Evolutionary conservation across 53 echinoderm and acorn worm species (phyloP), one percentile per base, ranked within the genome.

Genomic region (Crossaster papposus): DNA sequence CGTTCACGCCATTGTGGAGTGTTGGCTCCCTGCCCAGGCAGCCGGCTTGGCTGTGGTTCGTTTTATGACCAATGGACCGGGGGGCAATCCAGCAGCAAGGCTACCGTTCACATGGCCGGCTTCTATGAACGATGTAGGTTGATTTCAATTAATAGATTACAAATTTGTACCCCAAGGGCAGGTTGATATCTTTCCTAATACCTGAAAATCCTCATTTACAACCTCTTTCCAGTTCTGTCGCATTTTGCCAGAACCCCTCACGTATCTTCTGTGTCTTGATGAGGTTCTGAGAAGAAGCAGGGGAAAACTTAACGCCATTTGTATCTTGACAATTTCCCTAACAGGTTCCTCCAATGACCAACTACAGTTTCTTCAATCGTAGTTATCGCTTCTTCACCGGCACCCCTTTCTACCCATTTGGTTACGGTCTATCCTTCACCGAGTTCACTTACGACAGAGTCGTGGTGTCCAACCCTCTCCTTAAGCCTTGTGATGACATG

Each of bases 401-500:
- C 15, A 88, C 85, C 2, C 95, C 95, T 14, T 79, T 95, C 29
- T 91, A 91, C 71, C 89, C 90, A n/a, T 95, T 95, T 64, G 95
- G 95, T 28, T 95, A 95, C 54, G 95, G 95, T 36, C 78, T 95
- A 20, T 95, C 95, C 17, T 95, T 88, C 65, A 90, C 95, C n/a
- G 54, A 80, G 50, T 96, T 96, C 78, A 72, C 88, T 71, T 96
- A 96, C 78, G 72, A 75, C 14, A 35, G 64, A 17, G 64, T 94
- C 1, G 28, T 75, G 30, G 78, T 96, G 15, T 37, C 88, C 13
- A 89, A 92, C 9, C 51, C 90, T 17, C 64, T 64, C 38, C 72
- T 94, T 3, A 90, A 94, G 38, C 94, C 96, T 2, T 96, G 96
- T 72, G 81, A 94, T 30, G 90, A 94, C 83, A 80, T 76, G 12